Conservation (phyloP, 2,888 invertebrate species). For the Eledone cirrhosa region DNA sequence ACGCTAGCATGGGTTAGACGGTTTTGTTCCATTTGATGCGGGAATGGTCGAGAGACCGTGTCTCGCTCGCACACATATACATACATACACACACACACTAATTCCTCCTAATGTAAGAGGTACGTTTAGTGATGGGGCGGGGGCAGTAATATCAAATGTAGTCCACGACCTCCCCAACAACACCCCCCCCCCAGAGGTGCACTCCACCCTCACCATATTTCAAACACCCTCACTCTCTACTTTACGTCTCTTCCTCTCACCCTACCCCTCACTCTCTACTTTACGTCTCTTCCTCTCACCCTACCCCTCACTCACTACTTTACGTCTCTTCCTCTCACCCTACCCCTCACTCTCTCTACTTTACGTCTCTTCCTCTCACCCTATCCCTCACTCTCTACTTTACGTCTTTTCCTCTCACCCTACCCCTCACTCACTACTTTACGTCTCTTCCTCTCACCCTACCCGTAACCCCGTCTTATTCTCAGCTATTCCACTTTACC, state of each 20-base stretch:
- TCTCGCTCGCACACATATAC: too few species aligned
- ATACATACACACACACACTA: too few species aligned
- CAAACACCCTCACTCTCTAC: not conserved
- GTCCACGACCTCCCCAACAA: too few species aligned
- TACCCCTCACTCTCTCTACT: not conserved
- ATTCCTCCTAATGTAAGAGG: too few species aligned
- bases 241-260: not conserved
- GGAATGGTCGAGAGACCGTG: too few species aligned
- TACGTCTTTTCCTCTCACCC: not conserved
- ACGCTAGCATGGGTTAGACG: too few species aligned
- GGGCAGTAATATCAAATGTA: too few species aligned
- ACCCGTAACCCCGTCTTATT: not conserved
- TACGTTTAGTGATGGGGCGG: too few species aligned
- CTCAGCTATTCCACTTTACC: not conserved
- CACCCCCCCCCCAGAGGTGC: too few species aligned
- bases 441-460: not conserved
- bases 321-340: not conserved
- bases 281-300: not conserved
- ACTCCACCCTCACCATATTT: too few species aligned
- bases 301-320: not conserved
- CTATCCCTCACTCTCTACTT: not conserved
- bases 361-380: not conserved
- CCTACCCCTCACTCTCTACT: not conserved
- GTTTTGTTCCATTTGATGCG: too few species aligned
- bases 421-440: not conserved